Percentiles rank a stretch among this genome's conserved stretches.
Evolutionary conservation across 2,113 vertebrate genomes (phyloP).

Genomic region (pig (Sus scrofa)): DNA sequence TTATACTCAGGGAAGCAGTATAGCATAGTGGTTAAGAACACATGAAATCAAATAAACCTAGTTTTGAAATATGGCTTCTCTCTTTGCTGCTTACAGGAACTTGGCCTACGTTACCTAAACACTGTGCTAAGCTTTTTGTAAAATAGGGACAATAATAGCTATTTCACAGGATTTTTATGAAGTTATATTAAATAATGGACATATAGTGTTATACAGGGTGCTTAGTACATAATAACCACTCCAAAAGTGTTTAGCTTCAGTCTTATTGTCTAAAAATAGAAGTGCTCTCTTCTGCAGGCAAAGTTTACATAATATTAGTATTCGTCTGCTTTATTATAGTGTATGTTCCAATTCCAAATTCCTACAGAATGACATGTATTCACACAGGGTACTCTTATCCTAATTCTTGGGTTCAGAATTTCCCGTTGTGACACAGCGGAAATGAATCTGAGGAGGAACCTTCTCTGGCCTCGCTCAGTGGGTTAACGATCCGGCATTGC

Average conservation of each 20-base stretch:
- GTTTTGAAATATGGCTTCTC: background rate
- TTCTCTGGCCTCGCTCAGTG: too few relatives aligned
- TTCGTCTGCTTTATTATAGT: background rate
- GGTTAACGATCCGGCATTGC: too few relatives aligned
- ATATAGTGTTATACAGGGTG: background rate
- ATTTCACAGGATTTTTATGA: background rate
- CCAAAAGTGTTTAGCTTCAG: background rate
- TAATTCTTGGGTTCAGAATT: too few relatives aligned
- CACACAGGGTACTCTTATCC: background rate
- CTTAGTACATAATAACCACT: background rate
- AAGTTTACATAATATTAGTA: background rate
- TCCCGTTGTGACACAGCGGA: too few relatives aligned
- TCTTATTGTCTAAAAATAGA: background rate
- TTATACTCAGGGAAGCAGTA: conserved; percentile 65
- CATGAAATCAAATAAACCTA: background rate
- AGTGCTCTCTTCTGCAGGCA: background rate
- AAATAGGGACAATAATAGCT: background rate
- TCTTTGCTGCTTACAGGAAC: background rate
- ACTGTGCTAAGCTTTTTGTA: background rate
- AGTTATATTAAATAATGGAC: background rate
- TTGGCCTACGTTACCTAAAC: conserved; percentile 37
- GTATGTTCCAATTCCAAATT: background rate
- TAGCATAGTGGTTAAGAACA: conserved; percentile 10
- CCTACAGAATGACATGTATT: background rate
- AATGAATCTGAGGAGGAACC: too few relatives aligned